A percentile compares a stretch with the other conserved stretches of the same genome.
Evolutionary conservation across 1,140 invertebrate species (phyloP).

Genomic region (Pseudomyrmex sp.): DNA sequence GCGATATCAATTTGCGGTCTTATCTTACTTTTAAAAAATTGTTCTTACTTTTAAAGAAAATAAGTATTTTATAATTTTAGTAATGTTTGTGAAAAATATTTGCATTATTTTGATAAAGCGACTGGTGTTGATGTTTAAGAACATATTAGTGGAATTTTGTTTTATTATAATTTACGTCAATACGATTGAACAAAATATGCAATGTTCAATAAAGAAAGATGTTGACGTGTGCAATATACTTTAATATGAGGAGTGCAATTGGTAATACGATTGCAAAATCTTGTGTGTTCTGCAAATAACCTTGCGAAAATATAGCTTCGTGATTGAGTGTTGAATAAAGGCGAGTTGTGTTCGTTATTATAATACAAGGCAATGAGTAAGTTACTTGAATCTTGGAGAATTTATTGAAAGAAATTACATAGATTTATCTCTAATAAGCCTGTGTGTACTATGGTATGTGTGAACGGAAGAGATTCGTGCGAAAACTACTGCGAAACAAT

Average conservation of each 20-base stretch:
- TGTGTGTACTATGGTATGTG: constrained; percentile 54
- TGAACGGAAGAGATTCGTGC: constrained; percentile 74
- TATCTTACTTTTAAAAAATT: neutral
- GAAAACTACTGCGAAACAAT: constrained; percentile 59
- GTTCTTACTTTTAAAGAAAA: neutral
- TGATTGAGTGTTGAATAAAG: neutral
- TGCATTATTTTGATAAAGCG: neutral
- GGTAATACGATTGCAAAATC: neutral
- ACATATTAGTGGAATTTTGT: neutral
- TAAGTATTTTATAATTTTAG: neutral
- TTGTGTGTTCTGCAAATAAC: neutral
- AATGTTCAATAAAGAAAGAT: neutral
- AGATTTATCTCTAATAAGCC: constrained; percentile 16
- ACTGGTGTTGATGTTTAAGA: neutral
- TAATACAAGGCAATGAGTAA: neutral
- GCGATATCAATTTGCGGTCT: neutral
- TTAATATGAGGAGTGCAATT: constrained; percentile 18
- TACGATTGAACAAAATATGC: neutral
- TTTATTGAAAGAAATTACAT: constrained; percentile 19
- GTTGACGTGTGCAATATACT: neutral
- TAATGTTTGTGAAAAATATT: neutral
- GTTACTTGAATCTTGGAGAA: constrained; percentile 8
- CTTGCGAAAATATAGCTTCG: neutral
- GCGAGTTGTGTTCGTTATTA: neutral
- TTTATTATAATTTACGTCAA: no score